Evolutionary conservation across 2,888 invertebrate genomes (phyloP).

Genomic region (Euproctis similis): DNA sequence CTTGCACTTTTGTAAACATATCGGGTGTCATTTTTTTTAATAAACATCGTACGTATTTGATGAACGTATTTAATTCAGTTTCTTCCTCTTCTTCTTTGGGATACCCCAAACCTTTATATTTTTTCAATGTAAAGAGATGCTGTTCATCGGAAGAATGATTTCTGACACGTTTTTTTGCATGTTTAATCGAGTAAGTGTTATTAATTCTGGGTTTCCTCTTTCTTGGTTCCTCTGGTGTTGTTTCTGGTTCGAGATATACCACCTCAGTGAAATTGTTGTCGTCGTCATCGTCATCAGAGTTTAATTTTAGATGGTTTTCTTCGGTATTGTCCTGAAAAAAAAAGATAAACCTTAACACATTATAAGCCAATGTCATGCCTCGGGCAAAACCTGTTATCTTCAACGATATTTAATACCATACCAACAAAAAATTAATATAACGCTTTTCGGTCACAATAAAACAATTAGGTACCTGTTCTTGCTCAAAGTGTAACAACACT

Average conservation of each 20-base stretch:
- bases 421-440: no score
- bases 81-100: slow-evolving; percentile 4
- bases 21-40: slow-evolving; percentile 38
- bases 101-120: background rate
- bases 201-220: slow-evolving; percentile 1
- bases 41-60: slow-evolving; percentile 39
- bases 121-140: background rate
- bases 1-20: slow-evolving; percentile 34
- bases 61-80: slow-evolving; percentile 36
- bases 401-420: no score
- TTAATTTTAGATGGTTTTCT: background rate
- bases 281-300: slow-evolving; percentile 7
- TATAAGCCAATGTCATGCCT: no score
- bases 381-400: no score
- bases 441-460: background rate
- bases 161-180: slow-evolving; percentile 3
- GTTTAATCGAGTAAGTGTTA: background rate
- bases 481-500: slow-evolving; percentile 16
- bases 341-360: no score
- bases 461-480: slow-evolving; percentile 6
- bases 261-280: slow-evolving; percentile 33
- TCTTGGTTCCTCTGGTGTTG: slow-evolving; percentile 2
- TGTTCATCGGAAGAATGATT: slow-evolving; percentile 9
- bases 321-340: slow-evolving; percentile 12
- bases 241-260: slow-evolving; percentile 34